phyloP scores from a whole-genome alignment of 2,888 invertebrate species.

The Cryptops parisi region DNA sequence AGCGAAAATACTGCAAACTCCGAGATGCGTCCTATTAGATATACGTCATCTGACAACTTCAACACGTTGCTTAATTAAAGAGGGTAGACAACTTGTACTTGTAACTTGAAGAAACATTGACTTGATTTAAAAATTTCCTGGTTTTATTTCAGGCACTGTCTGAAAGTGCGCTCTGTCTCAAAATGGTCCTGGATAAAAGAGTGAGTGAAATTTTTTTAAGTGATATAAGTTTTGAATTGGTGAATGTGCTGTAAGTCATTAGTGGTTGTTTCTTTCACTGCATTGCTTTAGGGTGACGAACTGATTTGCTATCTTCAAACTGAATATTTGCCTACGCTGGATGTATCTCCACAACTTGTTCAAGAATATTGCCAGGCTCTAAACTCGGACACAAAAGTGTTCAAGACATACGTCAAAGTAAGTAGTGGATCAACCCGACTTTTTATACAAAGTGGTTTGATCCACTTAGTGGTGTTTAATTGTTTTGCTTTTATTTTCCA shows the following conservation, averaged over 20 bases:
- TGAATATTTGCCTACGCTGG: conserved; percentile 34
- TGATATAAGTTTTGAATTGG: too few relatives aligned
- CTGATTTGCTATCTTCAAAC: conserved; percentile 32
- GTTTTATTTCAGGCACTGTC: conserved; percentile 26
- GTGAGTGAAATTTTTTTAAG: too few relatives aligned
- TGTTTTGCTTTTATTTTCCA: too few relatives aligned
- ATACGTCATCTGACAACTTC: too few relatives aligned
- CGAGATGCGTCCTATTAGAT: too few relatives aligned
- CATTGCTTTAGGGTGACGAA: conserved; percentile 32
- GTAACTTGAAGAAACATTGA: background rate
- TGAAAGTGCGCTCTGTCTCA: conserved; percentile 29
- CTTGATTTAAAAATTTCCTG: background rate
- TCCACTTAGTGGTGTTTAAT: too few relatives aligned
- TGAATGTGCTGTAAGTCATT: conserved; percentile 2
- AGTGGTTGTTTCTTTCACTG: conserved; percentile 3
- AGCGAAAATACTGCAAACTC: too few relatives aligned
- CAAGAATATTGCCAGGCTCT: conserved; percentile 35
- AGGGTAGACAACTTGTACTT: too few relatives aligned
- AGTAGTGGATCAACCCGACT: too few relatives aligned
- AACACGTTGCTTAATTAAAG: too few relatives aligned
- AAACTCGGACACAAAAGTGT: conserved; percentile 33
- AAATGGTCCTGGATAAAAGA: conserved; percentile 25
- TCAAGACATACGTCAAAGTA: conserved; percentile 36
- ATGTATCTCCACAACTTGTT: conserved; percentile 30
- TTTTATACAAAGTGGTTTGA: too few relatives aligned